These are phyloP conservation scores for Disparrhopalites patrizii DNA, from an alignment of 2,888 invertebrate species.

Conservation along the genomic window DNA sequence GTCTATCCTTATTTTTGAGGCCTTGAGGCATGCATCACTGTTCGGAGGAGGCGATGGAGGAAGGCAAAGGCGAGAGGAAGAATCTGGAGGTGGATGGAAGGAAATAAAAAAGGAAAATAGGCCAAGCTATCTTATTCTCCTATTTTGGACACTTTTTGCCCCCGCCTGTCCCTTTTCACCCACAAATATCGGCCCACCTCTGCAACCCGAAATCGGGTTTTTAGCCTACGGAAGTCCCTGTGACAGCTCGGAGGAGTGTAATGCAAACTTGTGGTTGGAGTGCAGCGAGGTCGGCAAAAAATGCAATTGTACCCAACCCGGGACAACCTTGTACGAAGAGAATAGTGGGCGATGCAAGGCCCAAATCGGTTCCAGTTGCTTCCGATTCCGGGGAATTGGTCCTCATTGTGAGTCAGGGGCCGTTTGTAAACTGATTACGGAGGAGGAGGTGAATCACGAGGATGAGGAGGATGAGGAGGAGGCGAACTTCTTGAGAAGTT, in stretches of 20 bases:
- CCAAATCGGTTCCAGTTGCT: constrained; percentile 2
- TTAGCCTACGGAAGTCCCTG: constrained; percentile 1
- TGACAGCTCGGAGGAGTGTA: not conserved
- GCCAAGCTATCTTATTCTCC: too few species aligned
- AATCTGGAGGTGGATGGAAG: too few species aligned
- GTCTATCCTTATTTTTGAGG: too few species aligned
- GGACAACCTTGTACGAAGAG: not conserved
- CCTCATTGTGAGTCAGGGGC: not conserved
- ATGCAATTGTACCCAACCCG: constrained; percentile 9
- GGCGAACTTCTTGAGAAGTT: too few species aligned
- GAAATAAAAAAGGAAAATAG: too few species aligned
- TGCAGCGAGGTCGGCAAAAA: not conserved
- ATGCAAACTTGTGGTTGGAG: constrained; percentile 7
- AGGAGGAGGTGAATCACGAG: not conserved
- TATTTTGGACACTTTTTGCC: not conserved
- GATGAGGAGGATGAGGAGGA: too few species aligned
- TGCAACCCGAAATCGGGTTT: not conserved
- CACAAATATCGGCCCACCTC: constrained; percentile 14
- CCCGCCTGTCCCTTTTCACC: not conserved
- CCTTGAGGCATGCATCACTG: too few species aligned
- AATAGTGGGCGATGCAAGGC: not conserved
- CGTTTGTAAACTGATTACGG: not conserved
- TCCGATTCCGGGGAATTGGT: not conserved
- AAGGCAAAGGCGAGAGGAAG: too few species aligned
- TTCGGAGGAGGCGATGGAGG: too few species aligned